phyloP scores from a whole-genome alignment of 1,140 invertebrate species.

The Piezodorus guildinii region DNA sequence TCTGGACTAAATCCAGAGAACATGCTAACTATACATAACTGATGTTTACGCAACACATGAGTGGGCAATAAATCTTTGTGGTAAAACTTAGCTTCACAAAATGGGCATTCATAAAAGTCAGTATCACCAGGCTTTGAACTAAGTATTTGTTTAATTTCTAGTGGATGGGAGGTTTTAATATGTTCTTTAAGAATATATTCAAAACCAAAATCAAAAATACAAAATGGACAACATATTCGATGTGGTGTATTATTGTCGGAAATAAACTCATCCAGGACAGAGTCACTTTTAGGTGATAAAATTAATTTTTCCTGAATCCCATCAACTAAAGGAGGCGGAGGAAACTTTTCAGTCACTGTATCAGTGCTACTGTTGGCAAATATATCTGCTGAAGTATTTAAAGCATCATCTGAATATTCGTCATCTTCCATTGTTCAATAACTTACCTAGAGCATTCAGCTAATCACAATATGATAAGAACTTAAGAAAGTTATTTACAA shows the following conservation, averaged over 20 bases:
- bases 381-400: conserved; percentile 27
- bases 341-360: conserved; percentile 25
- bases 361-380: conserved; percentile 29
- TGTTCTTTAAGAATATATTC: conserved; percentile 30
- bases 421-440: conserved; percentile 12
- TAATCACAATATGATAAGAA: no score
- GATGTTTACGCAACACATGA: conserved; percentile 29
- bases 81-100: conserved; percentile 30
- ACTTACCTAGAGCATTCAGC: conserved; percentile 2
- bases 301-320: neutral
- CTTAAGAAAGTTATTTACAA: no score
- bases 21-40: conserved; percentile 24
- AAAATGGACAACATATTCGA: conserved; percentile 30
- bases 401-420: neutral
- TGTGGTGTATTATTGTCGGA: conserved; percentile 25
- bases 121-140: conserved; percentile 17
- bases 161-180: conserved; percentile 27
- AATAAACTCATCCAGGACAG: conserved; percentile 26
- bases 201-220: conserved; percentile 28
- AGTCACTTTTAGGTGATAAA: conserved; percentile 20
- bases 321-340: conserved; percentile 17
- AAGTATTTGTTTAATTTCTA: conserved; percentile 26
- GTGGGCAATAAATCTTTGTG: conserved; percentile 28
- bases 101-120: conserved; percentile 27
- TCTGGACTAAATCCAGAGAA: conserved; percentile 20